phyloP scores from a whole-genome alignment of 2,113 vertebrate genomes.

The Lutjanus erythropterus region DNA sequence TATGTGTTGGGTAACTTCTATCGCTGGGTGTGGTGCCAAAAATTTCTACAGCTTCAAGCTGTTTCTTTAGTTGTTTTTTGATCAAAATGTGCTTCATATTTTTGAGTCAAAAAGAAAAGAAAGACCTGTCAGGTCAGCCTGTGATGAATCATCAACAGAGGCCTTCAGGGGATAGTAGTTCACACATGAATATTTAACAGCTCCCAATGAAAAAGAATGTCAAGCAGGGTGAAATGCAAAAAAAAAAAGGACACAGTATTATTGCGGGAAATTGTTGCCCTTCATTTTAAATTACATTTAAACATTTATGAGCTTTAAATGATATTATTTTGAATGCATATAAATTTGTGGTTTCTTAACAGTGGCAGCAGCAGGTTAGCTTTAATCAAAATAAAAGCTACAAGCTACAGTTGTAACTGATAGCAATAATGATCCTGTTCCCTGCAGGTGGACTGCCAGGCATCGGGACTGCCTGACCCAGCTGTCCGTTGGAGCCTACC shows the following conservation, averaged over 20 bases:
- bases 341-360: neutral
- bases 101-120: constrained; percentile 36
- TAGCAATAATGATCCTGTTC: constrained; percentile 9
- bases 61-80: constrained; percentile 14
- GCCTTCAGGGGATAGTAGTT: constrained; percentile 29
- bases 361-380: neutral
- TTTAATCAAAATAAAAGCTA: neutral
- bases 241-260: constrained; percentile 6
- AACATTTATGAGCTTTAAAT: constrained; percentile 34
- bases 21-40: neutral
- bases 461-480: constrained; percentile 92
- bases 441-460: constrained; percentile 91
- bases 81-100: constrained; percentile 30
- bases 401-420: neutral
- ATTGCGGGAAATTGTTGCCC: constrained; percentile 2
- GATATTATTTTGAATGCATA: neutral
- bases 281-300: constrained; percentile 31
- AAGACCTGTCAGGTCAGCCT: constrained; percentile 19
- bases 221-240: constrained; percentile 14
- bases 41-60: constrained; percentile 18
- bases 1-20: constrained; percentile 21
- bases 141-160: constrained; percentile 38
- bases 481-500: constrained; percentile 93
- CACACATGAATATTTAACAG: constrained; percentile 57
- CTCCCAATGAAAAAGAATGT: constrained; percentile 41